These are phyloP conservation scores for Brachionus sp. DNA, from an alignment of 1,140 invertebrate species.

Conservation along the genomic window DNA sequence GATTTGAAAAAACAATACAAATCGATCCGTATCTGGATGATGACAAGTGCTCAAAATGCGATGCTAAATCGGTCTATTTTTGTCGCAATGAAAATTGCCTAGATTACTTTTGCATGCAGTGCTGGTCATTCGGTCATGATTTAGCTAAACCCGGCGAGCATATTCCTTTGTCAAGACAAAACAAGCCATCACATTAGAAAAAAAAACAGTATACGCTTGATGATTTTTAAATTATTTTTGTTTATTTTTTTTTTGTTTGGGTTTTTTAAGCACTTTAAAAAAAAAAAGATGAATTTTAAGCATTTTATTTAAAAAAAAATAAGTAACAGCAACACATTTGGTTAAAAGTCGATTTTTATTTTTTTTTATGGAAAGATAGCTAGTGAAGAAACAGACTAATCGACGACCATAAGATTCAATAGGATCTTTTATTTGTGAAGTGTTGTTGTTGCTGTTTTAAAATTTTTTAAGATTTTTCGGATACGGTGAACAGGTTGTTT, in stretches of 20 bases:
- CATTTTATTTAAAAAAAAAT: conserved; percentile 17
- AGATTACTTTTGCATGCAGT: conserved; percentile 84
- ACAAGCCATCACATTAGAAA: conserved; percentile 36
- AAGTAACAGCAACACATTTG: not conserved
- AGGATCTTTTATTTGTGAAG: not conserved
- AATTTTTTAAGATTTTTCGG: not conserved
- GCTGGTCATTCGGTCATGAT: conserved; percentile 66
- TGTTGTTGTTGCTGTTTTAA: not conserved
- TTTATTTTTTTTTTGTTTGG: not conserved
- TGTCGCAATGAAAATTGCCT: conserved; percentile 82
- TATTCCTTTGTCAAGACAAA: conserved; percentile 41
- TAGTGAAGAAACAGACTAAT: not conserved
- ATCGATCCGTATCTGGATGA: conserved; percentile 95
- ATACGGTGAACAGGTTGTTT: not conserved
- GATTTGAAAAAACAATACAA: conserved; percentile 67
- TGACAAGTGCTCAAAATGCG: conserved; percentile 77
- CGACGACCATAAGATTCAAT: not conserved
- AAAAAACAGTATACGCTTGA: not conserved
- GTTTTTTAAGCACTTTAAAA: not conserved
- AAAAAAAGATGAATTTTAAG: not conserved
- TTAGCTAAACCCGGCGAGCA: not conserved
- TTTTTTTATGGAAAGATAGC: conserved; percentile 9
- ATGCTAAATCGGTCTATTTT: conserved; percentile 68
- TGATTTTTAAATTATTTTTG: not conserved
- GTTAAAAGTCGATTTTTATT: conserved; percentile 5